These are phyloP conservation scores for Tonatia bakeri DNA, from an alignment of 2,113 vertebrate species.

Conservation along the genomic window DNA sequence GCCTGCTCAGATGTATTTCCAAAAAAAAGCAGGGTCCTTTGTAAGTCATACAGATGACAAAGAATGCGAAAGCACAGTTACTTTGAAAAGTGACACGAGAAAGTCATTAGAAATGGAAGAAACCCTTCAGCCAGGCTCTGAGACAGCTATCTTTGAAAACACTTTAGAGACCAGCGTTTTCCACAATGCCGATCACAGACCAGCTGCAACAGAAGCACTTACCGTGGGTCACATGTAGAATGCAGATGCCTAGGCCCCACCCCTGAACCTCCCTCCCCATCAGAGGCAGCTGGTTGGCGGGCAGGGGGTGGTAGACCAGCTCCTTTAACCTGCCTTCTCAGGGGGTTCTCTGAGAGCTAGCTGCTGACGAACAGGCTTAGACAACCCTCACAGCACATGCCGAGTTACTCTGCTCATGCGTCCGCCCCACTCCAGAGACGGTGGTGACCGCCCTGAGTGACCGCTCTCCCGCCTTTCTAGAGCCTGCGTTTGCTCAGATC, in stretches of 20 bases:
- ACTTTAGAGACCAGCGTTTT: background rate
- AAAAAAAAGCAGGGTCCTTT: background rate
- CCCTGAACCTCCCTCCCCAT: background rate
- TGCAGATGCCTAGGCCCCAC: background rate
- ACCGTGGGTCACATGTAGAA: background rate
- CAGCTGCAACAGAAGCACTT: background rate
- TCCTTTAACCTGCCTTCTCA: background rate
- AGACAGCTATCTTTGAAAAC: background rate
- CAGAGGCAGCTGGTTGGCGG: background rate
- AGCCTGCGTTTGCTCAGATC: background rate
- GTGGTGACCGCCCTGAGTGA: background rate
- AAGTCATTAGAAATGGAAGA: slow-evolving; percentile 48
- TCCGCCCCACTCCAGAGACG: background rate
- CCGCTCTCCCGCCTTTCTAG: background rate
- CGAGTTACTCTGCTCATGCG: background rate
- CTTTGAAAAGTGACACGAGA: slow-evolving; percentile 32
- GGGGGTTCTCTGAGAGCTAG: background rate
- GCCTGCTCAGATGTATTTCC: background rate
- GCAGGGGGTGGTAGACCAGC: background rate
- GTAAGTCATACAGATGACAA: background rate
- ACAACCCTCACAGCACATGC: background rate
- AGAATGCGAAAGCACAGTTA: slow-evolving; percentile 1
- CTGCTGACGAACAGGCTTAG: background rate
- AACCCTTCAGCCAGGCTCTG: background rate
- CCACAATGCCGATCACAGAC: background rate